Evolutionary conservation across 1,140 invertebrate species (phyloP), one percentile per base, ranked within the genome.

Genomic region (Drosophila trapezifrons): DNA sequence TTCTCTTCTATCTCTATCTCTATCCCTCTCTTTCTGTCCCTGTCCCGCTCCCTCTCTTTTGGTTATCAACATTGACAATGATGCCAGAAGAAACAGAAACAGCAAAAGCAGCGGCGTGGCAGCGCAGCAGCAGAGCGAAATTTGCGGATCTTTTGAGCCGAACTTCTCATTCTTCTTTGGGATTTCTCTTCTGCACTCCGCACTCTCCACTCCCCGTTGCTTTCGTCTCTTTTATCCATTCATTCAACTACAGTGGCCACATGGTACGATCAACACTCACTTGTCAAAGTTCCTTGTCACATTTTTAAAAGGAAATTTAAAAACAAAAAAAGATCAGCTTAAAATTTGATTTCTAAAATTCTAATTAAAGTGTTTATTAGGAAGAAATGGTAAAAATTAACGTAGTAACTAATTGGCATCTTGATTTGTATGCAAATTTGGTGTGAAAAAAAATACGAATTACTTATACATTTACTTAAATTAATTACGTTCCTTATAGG

Each of bases 61-160:
- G 73, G 76, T 80, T 84, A 85, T 84, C 81, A 84, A 66, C 76
- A 83, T 63, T 64, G 71, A 63, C 64, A 64, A 64, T 71, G 80
- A 73, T 59, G 62, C 63, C 64, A 58, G 60, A 40, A 71, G 55
- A 57, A 62, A 55, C 37, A 45, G 55, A 47, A 73, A 63, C 76
- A 60, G 60, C 65, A 49, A 42, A 32, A 51, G 18, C 54, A 69
- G 55, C 70, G 29, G 35, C 65, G 35, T 60, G 45, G 57, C 57
- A 54, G 57, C 29, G 45, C 40, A 35, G 46, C 47, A 47, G 9
- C 47, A 43, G 54, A 49, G 35, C 42, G 40, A 52, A 73, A 63
- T 38, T 71, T 47, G 43, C 66, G 20, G 54, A 63, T 40, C 27
- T 55, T 52, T 69, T 43, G 32, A 73, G 55, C 66, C 47, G 40